Conservation (phyloP, 2,797 vertebrate genomes). For the Cephalopachus bancanus region DNA sequence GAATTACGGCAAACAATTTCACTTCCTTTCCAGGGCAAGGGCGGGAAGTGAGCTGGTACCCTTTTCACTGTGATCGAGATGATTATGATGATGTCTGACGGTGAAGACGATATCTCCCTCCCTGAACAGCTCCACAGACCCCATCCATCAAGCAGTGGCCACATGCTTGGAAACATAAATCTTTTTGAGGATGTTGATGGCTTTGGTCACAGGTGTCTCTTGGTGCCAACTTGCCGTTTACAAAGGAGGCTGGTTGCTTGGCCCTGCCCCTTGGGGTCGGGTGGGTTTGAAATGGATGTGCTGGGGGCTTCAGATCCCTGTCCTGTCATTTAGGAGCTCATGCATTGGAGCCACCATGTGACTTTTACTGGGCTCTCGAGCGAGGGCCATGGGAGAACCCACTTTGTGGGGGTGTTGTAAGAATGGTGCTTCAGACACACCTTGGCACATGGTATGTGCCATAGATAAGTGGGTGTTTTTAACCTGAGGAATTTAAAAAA, state of each 20-base stretch:
- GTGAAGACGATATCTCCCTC: background rate
- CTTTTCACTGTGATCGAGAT: constrained; percentile 45
- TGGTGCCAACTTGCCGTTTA: background rate
- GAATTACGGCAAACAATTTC: constrained; percentile 74
- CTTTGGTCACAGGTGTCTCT: constrained; percentile 56
- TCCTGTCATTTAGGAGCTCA: background rate
- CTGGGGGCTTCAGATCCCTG: background rate
- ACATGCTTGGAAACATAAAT: background rate
- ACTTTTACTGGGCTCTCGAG: background rate
- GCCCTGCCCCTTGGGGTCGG: no score
- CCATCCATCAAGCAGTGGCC: constrained; percentile 34
- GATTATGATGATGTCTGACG: constrained; percentile 13
- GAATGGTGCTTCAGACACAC: background rate
- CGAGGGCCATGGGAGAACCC: background rate
- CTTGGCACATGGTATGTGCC: background rate
- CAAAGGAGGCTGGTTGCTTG: no score
- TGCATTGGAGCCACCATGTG: background rate
- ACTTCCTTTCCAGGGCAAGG: constrained; percentile 67
- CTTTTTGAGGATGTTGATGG: constrained; percentile 49
- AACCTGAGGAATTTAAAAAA: background rate
- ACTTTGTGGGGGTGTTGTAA: background rate
- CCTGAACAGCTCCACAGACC: background rate
- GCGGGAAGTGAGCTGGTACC: constrained; percentile 62
- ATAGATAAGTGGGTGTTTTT: background rate
- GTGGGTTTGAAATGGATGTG: background rate